Evolutionary conservation across 1,140 invertebrate species (phyloP), one percentile per base, ranked within the genome.

Genomic region (Chelonus insularis): DNA sequence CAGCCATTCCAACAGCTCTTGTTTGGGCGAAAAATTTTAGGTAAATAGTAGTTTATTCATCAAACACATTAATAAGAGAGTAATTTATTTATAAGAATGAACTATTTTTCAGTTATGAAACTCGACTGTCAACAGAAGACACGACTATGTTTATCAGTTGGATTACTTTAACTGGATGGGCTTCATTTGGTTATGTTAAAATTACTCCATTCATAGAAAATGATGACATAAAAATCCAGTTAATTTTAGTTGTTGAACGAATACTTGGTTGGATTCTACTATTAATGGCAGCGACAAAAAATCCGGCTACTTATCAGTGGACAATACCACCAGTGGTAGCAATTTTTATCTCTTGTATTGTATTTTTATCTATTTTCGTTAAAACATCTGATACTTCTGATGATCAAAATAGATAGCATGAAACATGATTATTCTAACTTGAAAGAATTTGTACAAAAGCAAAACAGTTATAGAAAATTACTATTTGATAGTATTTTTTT

Each of bases 11-110:
- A 14, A 74, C 76, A 45, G 73, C 76, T 11, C 62, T 83, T 1
- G 75, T 81, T 18, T 84, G 82, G 82, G 82, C 81, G 3, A 80
- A 81, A 69, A 82, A 82, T 71, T 79, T 77, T 48, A 72, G 70
- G 79, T 81, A 72, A 70, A 34, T 34, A 34, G 32, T 34, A 34
- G 6, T 7, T 34, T 34, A 11, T 1, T 6, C 11, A 11, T 7
- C 1, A 34, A 34, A 11, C 6, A 4, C n/a, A n/a, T n/a, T n/a
- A n/a, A n/a, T n/a, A n/a, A n/a, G n/a, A n/a, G n/a, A n/a, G n/a
- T n/a, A n/a, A n/a, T 39, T 39, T 39, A n/a, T 2, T 12, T n/a
- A 6, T 1, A 45, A 18, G 14, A 57, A 54, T 20, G 18, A 57
- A 14, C 43, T 43, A 32, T 45, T 23, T 43, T 9, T 25, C 52